phyloP scores from a whole-genome alignment of 2,888 invertebrate species.

The Pristionchus japonicus region DNA sequence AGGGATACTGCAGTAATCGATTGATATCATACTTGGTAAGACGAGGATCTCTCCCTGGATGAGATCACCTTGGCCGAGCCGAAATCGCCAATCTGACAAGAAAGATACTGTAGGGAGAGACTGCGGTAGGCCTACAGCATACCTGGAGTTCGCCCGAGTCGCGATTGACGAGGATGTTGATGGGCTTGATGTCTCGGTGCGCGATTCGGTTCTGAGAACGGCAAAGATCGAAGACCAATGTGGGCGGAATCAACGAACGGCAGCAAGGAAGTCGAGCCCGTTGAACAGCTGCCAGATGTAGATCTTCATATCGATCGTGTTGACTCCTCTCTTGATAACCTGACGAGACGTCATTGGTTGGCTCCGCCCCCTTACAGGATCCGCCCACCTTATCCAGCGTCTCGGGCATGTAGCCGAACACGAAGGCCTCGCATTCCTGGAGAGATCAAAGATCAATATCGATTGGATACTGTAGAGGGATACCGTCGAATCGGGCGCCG shows the following conservation, averaged over 20 bases:
- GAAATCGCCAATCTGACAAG: constrained; percentile 56
- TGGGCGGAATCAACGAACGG: constrained; percentile 44
- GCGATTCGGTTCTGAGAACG: constrained; percentile 41
- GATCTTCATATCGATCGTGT: constrained; percentile 55
- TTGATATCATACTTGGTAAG: constrained; percentile 46
- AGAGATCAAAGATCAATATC: constrained; percentile 25
- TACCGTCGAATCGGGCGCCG: constrained; percentile 24
- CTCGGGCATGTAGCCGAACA: constrained; percentile 46
- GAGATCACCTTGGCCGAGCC: constrained; percentile 58
- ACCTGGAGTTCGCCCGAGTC: constrained; percentile 49
- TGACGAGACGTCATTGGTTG: background rate
- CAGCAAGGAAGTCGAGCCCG: constrained; percentile 52
- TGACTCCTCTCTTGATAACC: constrained; percentile 47
- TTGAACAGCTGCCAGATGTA: constrained; percentile 63
- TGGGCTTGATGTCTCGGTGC: constrained; percentile 47
- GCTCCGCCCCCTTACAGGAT: background rate
- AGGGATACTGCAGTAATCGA: background rate
- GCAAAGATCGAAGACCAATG: background rate
- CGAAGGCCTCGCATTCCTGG: constrained; percentile 44
- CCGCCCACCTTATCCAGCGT: constrained; percentile 45
- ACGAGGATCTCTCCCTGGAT: constrained; percentile 47
- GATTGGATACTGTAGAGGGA: too few relatives aligned
- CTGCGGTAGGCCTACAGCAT: background rate
- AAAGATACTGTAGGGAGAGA: background rate
- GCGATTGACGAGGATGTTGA: constrained; percentile 56